Base-by-base conservation (phyloP, 2,797 vertebrate species). In the Clarias fuscus region DNA sequence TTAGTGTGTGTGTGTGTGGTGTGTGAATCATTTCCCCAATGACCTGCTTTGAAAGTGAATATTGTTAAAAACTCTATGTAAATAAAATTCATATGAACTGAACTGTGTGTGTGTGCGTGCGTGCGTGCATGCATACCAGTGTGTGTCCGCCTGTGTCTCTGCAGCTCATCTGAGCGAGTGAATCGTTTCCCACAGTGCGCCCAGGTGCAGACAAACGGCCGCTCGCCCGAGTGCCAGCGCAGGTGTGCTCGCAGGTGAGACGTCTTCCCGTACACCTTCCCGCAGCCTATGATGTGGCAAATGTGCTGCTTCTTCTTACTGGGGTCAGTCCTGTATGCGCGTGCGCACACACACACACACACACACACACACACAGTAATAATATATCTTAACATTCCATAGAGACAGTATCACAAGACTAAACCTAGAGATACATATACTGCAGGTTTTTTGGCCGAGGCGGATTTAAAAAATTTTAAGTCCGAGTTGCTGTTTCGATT, bases 291-390 rank as follows among this genome's bases (percentile, higher is more conserved):
- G 81, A 99, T 97, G 92, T 99, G 98, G 91, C 98, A 99, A 89
- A 98, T 98, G 90, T 99, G 98, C 91, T 99, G 98, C 91, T 98
- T 99, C 92, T 98, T 99, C 89, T 98, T 99, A 56, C 94, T 96
- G 40, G 97, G 97, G 85, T 99, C 97, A 78, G 95, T 97, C 87
- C 90, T 93, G 90, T 91, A 65, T 27, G 6, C 27, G 61, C 10
- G 58, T 6, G 67, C 14, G 67, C 14, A 5, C 13, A 53, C 43
- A 37, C n/a, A 71, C 14, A 5, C 13, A 53, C 43, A 37, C n/a
- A 70, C 22, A 48, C 15, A 65, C 27, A 65, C 18, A 73, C n/a
- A 24, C 4, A 48, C 10, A 1, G 13, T 7, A 53, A 53, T 48
- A n/a, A 53, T 48, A 20, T 2, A 15, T 53, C 24, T 53, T 43